A percentile compares a stretch with the other conserved stretches of the same genome.
phyloP scores from a whole-genome alignment of 2,113 vertebrate genomes.

The Phoenicopterus ruber region DNA sequence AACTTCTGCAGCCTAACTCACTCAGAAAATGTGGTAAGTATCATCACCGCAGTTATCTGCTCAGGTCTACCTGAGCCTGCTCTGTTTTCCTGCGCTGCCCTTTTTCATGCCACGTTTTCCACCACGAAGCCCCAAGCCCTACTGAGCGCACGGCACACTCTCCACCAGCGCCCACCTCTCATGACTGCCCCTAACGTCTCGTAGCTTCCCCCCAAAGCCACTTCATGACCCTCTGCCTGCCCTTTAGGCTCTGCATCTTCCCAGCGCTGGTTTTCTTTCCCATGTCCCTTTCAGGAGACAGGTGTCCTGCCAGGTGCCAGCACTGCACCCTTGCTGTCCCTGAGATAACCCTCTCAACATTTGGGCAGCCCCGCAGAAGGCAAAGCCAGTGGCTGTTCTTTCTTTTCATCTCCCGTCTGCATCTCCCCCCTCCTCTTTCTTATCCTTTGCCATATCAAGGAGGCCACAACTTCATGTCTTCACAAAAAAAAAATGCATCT shows the following conservation, averaged over 20 bases:
- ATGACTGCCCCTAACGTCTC: accelerated
- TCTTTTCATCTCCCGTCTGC: background rate
- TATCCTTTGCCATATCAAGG: background rate
- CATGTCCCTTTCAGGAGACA: background rate
- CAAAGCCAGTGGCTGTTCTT: background rate
- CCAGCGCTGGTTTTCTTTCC: background rate
- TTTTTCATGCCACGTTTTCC: background rate
- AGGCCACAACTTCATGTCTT: background rate
- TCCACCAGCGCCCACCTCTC: background rate
- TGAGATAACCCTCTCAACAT: background rate
- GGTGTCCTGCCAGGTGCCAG: background rate
- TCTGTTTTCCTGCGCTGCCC: accelerated
- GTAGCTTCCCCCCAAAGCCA: background rate
- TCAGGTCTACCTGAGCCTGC: background rate
- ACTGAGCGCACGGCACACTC: background rate
- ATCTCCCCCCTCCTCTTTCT: background rate
- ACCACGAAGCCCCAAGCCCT: background rate
- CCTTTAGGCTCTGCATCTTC: background rate
- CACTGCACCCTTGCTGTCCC: background rate
- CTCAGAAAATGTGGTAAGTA: background rate
- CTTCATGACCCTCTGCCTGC: background rate
- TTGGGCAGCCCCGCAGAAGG: background rate
- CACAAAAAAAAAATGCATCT: background rate
- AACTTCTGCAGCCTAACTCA: background rate
- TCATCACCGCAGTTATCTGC: background rate